Evolutionary conservation across 2,797 vertebrate genomes (phyloP).

Genomic region (Lepus townsendii): DNA sequence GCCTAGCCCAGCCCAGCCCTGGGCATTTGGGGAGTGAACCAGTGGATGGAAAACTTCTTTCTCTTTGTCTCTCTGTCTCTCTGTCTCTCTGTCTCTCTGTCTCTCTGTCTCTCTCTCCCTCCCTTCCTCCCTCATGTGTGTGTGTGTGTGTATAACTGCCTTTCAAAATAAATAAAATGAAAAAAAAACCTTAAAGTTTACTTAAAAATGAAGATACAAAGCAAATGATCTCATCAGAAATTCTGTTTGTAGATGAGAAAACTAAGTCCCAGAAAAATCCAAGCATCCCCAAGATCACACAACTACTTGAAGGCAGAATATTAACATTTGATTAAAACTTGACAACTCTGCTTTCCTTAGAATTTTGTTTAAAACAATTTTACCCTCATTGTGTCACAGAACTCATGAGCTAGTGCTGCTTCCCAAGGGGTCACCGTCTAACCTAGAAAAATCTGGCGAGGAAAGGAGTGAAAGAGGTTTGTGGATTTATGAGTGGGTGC

Average conservation of each 20-base stretch:
- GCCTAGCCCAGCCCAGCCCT: no score
- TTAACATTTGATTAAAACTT: background rate
- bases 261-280: constrained; percentile 14
- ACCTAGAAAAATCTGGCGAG: background rate
- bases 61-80: no score
- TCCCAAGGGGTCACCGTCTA: background rate
- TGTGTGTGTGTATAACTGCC: no score
- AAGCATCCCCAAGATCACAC: background rate
- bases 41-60: no score
- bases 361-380: constrained; percentile 24
- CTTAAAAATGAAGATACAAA: background rate
- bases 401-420: background rate
- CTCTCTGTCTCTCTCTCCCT: no score
- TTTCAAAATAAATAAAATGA: no score
- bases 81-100: no score
- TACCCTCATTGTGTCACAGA: background rate
- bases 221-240: background rate
- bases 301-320: background rate
- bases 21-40: no score
- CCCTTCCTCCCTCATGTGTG: no score
- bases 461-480: background rate
- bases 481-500: background rate
- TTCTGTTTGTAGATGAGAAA: background rate
- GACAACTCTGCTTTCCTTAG: background rate
- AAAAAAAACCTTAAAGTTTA: no score